Conservation (phyloP, 1,140 invertebrate genomes). For the Drosophila fuyamai region DNA sequence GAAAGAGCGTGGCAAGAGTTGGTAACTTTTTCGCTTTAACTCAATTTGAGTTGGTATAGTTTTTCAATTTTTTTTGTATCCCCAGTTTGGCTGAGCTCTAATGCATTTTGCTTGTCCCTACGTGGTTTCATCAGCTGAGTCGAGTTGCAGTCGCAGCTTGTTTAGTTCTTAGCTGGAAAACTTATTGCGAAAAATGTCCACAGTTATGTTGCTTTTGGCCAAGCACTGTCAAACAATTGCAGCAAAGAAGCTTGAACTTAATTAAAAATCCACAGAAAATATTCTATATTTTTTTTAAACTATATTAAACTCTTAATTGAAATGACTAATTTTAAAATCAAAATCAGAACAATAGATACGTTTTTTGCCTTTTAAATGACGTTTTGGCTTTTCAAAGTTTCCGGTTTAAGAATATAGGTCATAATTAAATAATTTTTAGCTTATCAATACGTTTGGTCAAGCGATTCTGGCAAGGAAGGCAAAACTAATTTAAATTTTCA, state of each 20-base stretch:
- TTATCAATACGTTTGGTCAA: not conserved
- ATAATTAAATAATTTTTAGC: not conserved
- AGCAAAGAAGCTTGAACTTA: not conserved
- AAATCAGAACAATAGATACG: too few species aligned
- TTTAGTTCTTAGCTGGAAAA: conserved; percentile 35
- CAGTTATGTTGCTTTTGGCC: conserved; percentile 17
- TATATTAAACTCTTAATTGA: too few species aligned
- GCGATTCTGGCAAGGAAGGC: not conserved
- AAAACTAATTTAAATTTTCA: not conserved
- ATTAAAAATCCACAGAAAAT: conserved; percentile 11
- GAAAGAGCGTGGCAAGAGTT: conserved; percentile 15
- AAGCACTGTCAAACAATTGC: conserved; percentile 11
- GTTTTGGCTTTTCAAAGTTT: too few species aligned
- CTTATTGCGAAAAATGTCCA: conserved; percentile 24
- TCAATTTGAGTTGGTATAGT: conserved; percentile 76
- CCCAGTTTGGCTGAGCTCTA: conserved; percentile 33
- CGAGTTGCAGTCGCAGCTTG: conserved; percentile 42
- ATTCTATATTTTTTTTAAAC: not conserved
- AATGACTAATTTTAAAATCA: too few species aligned
- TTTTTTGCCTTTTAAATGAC: too few species aligned
- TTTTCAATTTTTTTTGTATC: conserved; percentile 43
- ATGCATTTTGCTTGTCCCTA: conserved; percentile 73
- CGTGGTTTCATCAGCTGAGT: conserved; percentile 48
- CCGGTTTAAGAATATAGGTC: too few species aligned
- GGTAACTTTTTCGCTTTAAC: conserved; percentile 73